Evolutionary conservation across 2,797 vertebrate species (phyloP).

Genomic region (Eulemur coronatus): DNA sequence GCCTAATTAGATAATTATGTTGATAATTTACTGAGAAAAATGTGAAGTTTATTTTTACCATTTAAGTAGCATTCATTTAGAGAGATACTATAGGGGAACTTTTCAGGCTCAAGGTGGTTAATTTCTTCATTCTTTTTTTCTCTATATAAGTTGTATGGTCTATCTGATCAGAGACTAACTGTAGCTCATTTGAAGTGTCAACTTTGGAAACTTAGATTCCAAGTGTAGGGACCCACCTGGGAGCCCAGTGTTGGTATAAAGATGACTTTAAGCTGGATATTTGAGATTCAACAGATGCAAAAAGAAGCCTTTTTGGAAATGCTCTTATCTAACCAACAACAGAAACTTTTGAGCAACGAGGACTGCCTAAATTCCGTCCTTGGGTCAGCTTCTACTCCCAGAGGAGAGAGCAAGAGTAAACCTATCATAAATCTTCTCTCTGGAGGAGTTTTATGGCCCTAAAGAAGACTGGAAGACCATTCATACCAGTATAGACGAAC

Average conservation of each 20-base stretch:
- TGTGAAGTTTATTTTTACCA: neutral
- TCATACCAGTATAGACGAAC: neutral
- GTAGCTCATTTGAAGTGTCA: neutral
- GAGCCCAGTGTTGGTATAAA: neutral
- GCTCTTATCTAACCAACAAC: neutral
- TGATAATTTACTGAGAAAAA: neutral
- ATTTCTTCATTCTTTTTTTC: neutral
- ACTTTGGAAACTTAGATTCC: neutral
- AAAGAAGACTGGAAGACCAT: neutral
- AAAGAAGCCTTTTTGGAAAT: neutral
- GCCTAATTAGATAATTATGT: neutral
- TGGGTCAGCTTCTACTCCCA: neutral
- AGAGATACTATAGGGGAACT: neutral
- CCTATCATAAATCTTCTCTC: neutral
- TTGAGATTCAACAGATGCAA: neutral
- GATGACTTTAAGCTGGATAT: constrained; percentile 30
- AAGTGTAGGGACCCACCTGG: neutral
- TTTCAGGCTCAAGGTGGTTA: neutral
- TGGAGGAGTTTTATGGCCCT: neutral
- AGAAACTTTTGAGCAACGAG: neutral
- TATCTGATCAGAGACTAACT: neutral
- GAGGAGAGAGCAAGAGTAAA: neutral
- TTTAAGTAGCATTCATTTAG: neutral
- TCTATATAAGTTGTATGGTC: neutral
- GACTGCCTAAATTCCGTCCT: neutral